Conservation (phyloP, 2,797 vertebrate genomes). For the Helostoma temminkii region DNA sequence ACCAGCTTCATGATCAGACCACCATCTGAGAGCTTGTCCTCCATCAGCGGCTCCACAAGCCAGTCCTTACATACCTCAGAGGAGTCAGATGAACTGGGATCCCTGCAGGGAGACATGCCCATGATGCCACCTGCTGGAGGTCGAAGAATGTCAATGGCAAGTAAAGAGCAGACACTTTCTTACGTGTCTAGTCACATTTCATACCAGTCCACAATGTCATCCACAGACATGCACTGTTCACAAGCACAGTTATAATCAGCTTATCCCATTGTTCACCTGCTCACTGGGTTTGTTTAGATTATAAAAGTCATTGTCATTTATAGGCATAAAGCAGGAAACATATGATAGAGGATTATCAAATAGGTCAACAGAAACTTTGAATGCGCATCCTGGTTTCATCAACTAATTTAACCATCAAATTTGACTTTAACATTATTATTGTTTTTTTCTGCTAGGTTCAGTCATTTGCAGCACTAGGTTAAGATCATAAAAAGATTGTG, state of each 20-base stretch:
- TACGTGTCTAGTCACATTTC: background rate
- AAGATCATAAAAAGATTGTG: no score
- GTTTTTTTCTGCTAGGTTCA: no score
- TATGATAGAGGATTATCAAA: background rate
- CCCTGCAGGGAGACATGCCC: slow-evolving; percentile 81
- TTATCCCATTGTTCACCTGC: no score
- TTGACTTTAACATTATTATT: no score
- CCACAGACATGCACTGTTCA: background rate
- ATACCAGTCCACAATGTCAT: background rate
- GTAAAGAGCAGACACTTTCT: slow-evolving; percentile 80
- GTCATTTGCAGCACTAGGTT: no score
- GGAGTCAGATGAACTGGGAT: slow-evolving; percentile 84
- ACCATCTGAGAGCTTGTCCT: slow-evolving; percentile 85
- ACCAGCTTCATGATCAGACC: slow-evolving; percentile 88
- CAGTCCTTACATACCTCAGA: slow-evolving; percentile 82
- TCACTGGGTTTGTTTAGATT: background rate
- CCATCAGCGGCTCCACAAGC: slow-evolving; percentile 84
- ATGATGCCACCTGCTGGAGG: slow-evolving; percentile 83
- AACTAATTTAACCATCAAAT: no score
- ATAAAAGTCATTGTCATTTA: background rate
- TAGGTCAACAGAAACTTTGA: background rate
- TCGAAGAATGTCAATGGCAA: slow-evolving; percentile 91
- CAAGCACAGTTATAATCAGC: no score
- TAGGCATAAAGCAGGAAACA: background rate
- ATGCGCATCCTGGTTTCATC: no score